Evolutionary conservation across 2,888 invertebrate genomes (phyloP).

Genomic region (Sarcophaga rosellei): DNA sequence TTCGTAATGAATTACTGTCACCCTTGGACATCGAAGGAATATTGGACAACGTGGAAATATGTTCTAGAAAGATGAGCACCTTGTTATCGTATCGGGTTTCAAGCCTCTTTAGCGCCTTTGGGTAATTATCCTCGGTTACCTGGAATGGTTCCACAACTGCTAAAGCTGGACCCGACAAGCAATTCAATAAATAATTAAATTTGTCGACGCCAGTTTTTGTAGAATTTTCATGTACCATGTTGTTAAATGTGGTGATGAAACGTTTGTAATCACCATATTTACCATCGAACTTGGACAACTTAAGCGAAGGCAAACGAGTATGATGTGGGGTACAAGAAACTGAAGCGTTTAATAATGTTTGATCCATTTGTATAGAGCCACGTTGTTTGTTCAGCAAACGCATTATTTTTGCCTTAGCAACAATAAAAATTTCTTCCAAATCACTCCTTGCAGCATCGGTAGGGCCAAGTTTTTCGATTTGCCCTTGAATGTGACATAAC

Average conservation of each 20-base stretch:
- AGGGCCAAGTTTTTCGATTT: no score
- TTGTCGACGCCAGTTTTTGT: neutral
- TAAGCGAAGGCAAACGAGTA: slow-evolving; percentile 22
- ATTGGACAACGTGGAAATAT: slow-evolving; percentile 3
- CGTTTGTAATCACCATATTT: slow-evolving; percentile 35
- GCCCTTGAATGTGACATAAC: slow-evolving; percentile 43
- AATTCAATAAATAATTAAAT: no score
- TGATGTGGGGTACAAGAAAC: neutral
- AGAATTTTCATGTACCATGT: slow-evolving; percentile 37
- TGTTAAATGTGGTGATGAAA: slow-evolving; percentile 30
- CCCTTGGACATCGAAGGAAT: neutral
- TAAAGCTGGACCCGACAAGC: no score
- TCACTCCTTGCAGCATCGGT: no score
- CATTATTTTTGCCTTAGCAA: no score
- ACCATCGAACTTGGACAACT: slow-evolving; percentile 35
- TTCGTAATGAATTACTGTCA: slow-evolving; percentile 4
- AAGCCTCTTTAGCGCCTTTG: slow-evolving; percentile 32
- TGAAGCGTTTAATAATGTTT: no score
- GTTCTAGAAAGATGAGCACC: slow-evolving; percentile 4
- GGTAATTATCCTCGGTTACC: slow-evolving; percentile 18
- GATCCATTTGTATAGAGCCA: no score
- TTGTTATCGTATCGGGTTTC: slow-evolving; percentile 42
- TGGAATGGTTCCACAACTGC: slow-evolving; percentile 30
- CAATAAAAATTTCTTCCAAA: no score
- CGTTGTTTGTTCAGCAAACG: neutral